phyloP scores from a whole-genome alignment of 2,888 invertebrate species.

The Troglohyphantes excavatus region DNA sequence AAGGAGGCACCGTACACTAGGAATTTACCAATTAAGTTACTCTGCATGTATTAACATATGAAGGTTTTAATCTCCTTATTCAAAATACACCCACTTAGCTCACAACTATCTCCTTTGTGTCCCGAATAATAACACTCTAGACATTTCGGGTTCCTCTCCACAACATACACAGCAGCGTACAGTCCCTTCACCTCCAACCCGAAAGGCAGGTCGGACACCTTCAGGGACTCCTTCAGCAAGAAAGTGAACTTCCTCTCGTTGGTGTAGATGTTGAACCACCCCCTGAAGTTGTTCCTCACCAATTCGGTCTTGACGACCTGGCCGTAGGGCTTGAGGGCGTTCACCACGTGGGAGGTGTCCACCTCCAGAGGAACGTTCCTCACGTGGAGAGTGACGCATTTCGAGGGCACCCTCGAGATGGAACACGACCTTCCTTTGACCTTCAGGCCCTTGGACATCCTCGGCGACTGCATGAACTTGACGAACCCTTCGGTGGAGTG shows the following conservation, averaged over 20 bases:
- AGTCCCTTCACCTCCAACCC: slow-evolving; percentile 51
- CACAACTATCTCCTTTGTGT: slow-evolving; percentile 37
- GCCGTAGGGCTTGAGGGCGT: slow-evolving; percentile 23
- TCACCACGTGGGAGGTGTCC: slow-evolving; percentile 19
- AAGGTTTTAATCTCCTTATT: background rate
- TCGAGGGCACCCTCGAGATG: slow-evolving; percentile 38
- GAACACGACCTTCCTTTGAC: slow-evolving; percentile 28
- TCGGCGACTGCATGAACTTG: slow-evolving; percentile 6
- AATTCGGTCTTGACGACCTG: slow-evolving; percentile 61
- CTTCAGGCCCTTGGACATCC: slow-evolving; percentile 1
- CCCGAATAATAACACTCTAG: slow-evolving; percentile 63
- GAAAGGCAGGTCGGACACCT: slow-evolving; percentile 42
- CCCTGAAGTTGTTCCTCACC: slow-evolving; percentile 28
- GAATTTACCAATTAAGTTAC: no score
- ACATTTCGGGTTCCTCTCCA: slow-evolving; percentile 63
- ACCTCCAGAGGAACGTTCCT: slow-evolving; percentile 60
- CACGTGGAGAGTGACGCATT: slow-evolving; percentile 32
- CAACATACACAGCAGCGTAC: slow-evolving; percentile 33
- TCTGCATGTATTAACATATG: no score
- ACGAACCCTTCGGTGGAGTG: slow-evolving; percentile 32
- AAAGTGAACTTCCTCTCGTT: slow-evolving; percentile 54
- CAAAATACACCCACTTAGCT: slow-evolving; percentile 34
- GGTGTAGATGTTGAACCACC: slow-evolving; percentile 71
- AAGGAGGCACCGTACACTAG: no score
- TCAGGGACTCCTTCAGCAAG: background rate